Evolutionary conservation across 2,888 invertebrate genomes (phyloP).

Genomic region (Pseudanteris insignis): DNA sequence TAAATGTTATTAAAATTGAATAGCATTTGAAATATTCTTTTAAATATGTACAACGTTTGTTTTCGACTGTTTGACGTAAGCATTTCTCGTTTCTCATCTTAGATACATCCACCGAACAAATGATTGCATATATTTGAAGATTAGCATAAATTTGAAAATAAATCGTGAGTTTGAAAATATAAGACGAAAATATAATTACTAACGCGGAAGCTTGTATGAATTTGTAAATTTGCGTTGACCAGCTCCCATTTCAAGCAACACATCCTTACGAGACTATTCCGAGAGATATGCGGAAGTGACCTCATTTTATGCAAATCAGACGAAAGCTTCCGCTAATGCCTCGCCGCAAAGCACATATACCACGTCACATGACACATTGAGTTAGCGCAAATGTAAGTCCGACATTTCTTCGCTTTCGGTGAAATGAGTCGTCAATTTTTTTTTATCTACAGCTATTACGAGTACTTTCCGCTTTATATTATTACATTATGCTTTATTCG

Average conservation of each 20-base stretch:
- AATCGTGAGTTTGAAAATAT: no score
- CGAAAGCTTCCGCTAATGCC: slow-evolving; percentile 56
- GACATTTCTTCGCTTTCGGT: slow-evolving; percentile 13
- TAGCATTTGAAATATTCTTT: no score
- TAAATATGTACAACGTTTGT: no score
- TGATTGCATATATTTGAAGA: no score
- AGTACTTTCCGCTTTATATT: slow-evolving; percentile 12
- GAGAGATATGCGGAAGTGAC: slow-evolving; percentile 44
- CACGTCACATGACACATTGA: slow-evolving; percentile 26
- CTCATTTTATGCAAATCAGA: slow-evolving; percentile 62
- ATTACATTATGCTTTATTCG: slow-evolving; percentile 27
- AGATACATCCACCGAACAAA: no score
- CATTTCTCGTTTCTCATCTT: no score
- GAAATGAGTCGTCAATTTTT: slow-evolving; percentile 19
- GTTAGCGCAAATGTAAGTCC: slow-evolving; percentile 25
- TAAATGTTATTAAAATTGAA: no score
- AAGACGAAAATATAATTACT: slow-evolving; percentile 3
- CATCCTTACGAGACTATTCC: slow-evolving; percentile 27
- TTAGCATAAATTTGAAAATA: no score
- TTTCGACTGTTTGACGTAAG: no score
- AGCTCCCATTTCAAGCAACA: slow-evolving; percentile 11
- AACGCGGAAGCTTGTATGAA: not conserved
- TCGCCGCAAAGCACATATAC: slow-evolving; percentile 39
- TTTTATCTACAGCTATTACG: slow-evolving; percentile 15
- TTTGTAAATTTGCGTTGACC: slow-evolving; percentile 15